Percentiles rank a stretch among this genome's conserved stretches.
These are phyloP conservation scores for Lycaena phlaeas DNA, from an alignment of 2,888 invertebrate species.

Conservation along the genomic window DNA sequence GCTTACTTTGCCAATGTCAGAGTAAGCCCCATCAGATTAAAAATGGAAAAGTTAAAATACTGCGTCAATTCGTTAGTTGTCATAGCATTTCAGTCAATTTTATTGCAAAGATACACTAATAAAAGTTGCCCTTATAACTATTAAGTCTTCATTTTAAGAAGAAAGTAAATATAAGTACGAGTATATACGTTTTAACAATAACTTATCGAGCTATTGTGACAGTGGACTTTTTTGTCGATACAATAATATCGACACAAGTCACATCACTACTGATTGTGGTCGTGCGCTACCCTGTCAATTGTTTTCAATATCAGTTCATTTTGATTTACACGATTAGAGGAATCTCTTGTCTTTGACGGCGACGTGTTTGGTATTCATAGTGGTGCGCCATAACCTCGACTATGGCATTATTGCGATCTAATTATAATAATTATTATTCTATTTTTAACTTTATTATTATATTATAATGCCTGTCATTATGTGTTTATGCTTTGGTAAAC, in stretches of 20 bases:
- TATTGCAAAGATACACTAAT: too few species aligned
- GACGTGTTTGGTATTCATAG: slow-evolving; percentile 46
- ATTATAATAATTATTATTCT: slow-evolving; percentile 49
- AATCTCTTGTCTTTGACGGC: slow-evolving; percentile 54
- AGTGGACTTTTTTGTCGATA: slow-evolving; percentile 14
- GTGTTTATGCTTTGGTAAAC: background rate
- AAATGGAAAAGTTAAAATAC: too few species aligned
- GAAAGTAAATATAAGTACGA: too few species aligned
- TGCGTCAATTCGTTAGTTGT: too few species aligned
- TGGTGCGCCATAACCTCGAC: slow-evolving; percentile 27
- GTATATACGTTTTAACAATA: too few species aligned
- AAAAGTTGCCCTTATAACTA: too few species aligned
- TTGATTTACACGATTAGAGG: slow-evolving; percentile 66
- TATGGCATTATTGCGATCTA: slow-evolving; percentile 45
- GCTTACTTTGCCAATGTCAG: too few species aligned
- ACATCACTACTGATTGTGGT: slow-evolving; percentile 31
- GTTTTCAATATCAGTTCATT: slow-evolving; percentile 68
- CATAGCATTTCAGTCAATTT: too few species aligned
- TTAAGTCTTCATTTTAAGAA: too few species aligned
- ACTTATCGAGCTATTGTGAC: too few species aligned
- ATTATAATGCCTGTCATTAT: background rate
- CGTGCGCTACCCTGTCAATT: slow-evolving; percentile 67
- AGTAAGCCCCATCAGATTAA: too few species aligned
- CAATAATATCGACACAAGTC: background rate
- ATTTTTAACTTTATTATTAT: slow-evolving; percentile 25